Percentiles rank a stretch among this genome's conserved stretches.
phyloP scores from a whole-genome alignment of 2,113 vertebrate genomes.

The Serilophus lunatus region DNA sequence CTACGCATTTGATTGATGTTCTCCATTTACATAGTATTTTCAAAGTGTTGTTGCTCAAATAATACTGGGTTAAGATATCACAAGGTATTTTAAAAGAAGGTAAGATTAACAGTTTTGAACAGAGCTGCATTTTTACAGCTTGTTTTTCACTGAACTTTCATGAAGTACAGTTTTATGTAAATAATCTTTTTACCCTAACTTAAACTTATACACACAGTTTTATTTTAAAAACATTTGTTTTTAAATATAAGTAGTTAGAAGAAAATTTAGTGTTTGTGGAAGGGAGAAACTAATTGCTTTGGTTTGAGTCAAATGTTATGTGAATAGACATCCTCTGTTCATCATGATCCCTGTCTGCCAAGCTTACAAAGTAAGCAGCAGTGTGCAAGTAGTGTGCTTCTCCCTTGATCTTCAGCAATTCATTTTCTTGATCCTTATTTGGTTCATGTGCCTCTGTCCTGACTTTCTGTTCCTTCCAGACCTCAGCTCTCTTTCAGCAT shows the following conservation, averaged over 20 bases:
- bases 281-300: neutral
- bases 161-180: neutral
- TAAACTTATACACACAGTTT: neutral
- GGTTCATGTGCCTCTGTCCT: neutral
- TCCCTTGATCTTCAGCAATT: neutral
- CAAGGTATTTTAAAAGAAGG: neutral
- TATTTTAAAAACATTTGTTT: constrained; percentile 7
- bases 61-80: neutral
- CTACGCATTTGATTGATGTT: neutral
- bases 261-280: neutral
- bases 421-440: neutral
- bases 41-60: neutral
- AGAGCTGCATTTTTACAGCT: neutral
- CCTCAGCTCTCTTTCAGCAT: neutral
- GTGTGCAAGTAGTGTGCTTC: neutral
- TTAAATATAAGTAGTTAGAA: neutral
- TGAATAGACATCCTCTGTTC: neutral
- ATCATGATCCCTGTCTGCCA: neutral
- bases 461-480: neutral
- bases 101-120: neutral
- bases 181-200: neutral
- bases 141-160: neutral
- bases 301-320: neutral
- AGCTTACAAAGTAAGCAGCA: no score
- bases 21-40: neutral